These are phyloP conservation scores for Echinops telfairi DNA, from an alignment of 2,113 vertebrate species.

Conservation along the genomic window DNA sequence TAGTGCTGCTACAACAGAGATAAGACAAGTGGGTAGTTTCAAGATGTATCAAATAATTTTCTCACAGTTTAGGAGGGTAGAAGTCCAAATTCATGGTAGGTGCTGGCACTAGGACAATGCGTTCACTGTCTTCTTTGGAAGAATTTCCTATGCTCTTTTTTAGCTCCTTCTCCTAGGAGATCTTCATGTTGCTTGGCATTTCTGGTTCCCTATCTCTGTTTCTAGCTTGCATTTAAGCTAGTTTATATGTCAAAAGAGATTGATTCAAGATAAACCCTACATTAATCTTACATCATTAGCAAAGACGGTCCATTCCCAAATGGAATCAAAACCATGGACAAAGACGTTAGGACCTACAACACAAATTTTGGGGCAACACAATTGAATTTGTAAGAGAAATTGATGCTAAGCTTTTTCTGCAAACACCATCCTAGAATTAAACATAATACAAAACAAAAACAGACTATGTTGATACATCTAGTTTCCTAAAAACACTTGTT, in stretches of 20 bases:
- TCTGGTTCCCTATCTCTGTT: background rate
- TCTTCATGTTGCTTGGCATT: background rate
- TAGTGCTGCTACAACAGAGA: background rate
- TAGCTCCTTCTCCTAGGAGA: background rate
- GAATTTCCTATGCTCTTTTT: background rate
- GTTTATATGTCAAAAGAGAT: background rate
- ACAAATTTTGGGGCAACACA: background rate
- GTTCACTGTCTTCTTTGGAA: background rate
- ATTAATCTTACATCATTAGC: background rate
- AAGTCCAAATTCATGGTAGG: background rate
- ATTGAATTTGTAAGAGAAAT: background rate
- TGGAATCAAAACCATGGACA: background rate
- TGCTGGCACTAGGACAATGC: background rate
- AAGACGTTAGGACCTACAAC: background rate
- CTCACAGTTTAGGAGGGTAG: background rate
- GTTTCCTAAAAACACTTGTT: conserved; percentile 63
- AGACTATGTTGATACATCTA: conserved; percentile 59
- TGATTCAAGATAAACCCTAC: background rate
- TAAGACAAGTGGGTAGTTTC: background rate
- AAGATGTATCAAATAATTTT: background rate
- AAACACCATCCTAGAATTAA: background rate
- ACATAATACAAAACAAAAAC: conserved; percentile 42
- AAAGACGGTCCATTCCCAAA: background rate
- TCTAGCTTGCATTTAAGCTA: background rate
- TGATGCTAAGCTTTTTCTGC: conserved; percentile 52